Evolutionary conservation across 2,797 vertebrate species (phyloP), one percentile per base, ranked within the genome.

Genomic region (Buphagus erythrorhynchus): DNA sequence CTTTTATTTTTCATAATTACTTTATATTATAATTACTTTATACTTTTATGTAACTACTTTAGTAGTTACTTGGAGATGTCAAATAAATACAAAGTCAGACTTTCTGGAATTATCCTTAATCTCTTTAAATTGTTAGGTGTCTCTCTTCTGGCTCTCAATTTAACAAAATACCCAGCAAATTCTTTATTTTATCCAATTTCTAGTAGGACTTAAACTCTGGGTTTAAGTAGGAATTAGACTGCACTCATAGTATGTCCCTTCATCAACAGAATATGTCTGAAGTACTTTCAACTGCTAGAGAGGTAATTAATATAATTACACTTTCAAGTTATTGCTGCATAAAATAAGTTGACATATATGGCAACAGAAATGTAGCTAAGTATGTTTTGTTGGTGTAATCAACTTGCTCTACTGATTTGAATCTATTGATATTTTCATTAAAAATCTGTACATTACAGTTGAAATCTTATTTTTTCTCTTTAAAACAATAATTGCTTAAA

Each of bases 291-390:
- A 38, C 40, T 84, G 51, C 36, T 33, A 35, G 38, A 76, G 72
- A 83, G 26, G 26, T 75, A 81, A 88, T 77, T 58, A 92, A 88
- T 86, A 89, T 80, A 94, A 86, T 83, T 74, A 68, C 38, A 51
- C 36, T 83, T 89, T 86, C 62, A 55, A 42, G 46, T 67, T 85
- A 78, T 76, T 90, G 61, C 57, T 81, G 51, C 38, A 67, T 55
- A 77, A 76, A 89, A 65, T 71, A 92, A 87, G 43, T 86, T 77
- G 68, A 91, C 31, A 38, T 52, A 78, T 51, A 86, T 48, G 43
- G 42, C 62, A 89, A 83, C 22, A 75, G 28, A 73, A 91, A 74
- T 59, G 33, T 25, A 84, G 26, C 68, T 86, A 78, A 51, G 69
- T 87, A 79, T 51, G 22, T 74, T 92, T 88, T 82, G 43, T 62